These are phyloP conservation scores for Alcedo quadribrachys DNA, from an alignment of 2,797 vertebrate genomes.

Conservation along the genomic window DNA sequence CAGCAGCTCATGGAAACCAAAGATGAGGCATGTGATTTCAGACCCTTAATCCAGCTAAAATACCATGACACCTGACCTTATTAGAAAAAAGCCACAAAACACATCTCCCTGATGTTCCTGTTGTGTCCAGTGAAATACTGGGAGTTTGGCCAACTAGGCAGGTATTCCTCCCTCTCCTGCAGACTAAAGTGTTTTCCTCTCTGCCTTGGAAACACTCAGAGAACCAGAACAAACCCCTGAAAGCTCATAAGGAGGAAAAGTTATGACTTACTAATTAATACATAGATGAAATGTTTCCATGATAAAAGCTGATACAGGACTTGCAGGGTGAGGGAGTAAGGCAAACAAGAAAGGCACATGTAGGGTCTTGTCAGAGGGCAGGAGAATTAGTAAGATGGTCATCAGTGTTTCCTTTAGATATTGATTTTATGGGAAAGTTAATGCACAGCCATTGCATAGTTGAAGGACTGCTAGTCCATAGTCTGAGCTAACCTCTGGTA, in stretches of 20 bases:
- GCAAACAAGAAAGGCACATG: not conserved
- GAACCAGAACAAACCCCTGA: not conserved
- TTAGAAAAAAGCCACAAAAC: slow-evolving; percentile 17
- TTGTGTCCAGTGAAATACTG: not conserved
- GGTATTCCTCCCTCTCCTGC: not conserved
- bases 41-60: slow-evolving; percentile 30
- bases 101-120: not conserved
- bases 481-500: not conserved
- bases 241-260: not conserved
- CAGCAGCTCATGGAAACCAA: not conserved
- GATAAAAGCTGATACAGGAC: not conserved
- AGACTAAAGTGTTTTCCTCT: not conserved
- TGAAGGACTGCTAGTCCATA: not conserved
- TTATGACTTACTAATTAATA: not conserved
- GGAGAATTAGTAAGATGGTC: not conserved
- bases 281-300: not conserved
- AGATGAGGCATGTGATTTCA: not conserved
- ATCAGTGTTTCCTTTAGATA: not conserved
- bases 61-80: not conserved
- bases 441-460: not conserved
- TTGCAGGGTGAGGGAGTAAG: not conserved
- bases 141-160: not conserved
- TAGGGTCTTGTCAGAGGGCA: not conserved
- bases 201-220: not conserved
- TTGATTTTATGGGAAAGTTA: not conserved